Conservation (phyloP, 2,113 vertebrate species). For the Myotis yumanensis region DNA sequence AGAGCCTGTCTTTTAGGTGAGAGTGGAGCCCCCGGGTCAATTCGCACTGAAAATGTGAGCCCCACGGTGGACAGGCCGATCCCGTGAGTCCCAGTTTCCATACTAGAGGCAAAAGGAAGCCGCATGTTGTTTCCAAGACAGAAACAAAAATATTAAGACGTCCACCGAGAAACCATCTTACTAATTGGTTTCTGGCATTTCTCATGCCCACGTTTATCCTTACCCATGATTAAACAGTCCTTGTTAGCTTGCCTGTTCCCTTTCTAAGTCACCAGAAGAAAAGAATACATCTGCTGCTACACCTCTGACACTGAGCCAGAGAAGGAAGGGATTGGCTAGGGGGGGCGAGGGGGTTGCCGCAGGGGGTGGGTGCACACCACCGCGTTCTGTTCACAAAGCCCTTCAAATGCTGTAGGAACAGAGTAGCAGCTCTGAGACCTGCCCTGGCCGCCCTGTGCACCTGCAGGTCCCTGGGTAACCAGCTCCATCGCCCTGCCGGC, state of each 20-base stretch:
- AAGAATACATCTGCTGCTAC: background rate
- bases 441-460: background rate
- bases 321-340: background rate
- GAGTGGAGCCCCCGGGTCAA: background rate
- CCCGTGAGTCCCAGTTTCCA: background rate
- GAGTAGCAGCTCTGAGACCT: background rate
- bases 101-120: background rate
- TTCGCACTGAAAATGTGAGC: background rate
- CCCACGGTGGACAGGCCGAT: background rate
- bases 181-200: background rate
- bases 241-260: background rate
- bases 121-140: background rate
- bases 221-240: background rate
- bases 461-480: background rate
- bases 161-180: background rate
- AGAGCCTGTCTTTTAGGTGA: background rate
- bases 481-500: background rate
- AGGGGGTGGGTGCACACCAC: background rate
- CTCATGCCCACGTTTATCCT: background rate
- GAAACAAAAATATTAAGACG: background rate
- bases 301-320: background rate
- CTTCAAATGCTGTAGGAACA: background rate
- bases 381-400: background rate
- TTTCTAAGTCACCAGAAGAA: background rate
- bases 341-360: too few species aligned